Evolutionary conservation across 2,113 vertebrate species (phyloP).

Genomic region (Leiothrix lutea): DNA sequence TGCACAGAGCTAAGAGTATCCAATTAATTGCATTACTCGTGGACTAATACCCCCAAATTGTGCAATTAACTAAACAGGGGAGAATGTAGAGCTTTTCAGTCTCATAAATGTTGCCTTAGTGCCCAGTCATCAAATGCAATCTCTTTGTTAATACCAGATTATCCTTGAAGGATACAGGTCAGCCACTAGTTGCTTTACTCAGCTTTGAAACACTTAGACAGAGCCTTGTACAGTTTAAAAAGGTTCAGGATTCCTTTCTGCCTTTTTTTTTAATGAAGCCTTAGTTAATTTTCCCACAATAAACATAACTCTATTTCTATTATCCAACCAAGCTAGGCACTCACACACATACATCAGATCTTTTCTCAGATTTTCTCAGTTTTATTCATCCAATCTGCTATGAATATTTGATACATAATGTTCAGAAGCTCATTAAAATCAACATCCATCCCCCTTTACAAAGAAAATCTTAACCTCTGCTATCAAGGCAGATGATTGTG

Average conservation of each 20-base stretch:
- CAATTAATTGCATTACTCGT: neutral
- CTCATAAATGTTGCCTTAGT: neutral
- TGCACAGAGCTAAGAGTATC: neutral
- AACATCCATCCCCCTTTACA: neutral
- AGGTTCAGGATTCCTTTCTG: neutral
- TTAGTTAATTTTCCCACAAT: neutral
- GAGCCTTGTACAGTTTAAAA: neutral
- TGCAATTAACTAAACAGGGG: neutral
- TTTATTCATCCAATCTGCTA: neutral
- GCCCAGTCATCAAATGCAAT: neutral
- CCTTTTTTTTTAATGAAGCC: neutral
- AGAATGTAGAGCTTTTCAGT: neutral
- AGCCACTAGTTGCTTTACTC: neutral
- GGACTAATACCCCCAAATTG: neutral
- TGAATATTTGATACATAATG: neutral
- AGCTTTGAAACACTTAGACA: neutral
- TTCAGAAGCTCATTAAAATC: neutral
- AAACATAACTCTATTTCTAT: neutral
- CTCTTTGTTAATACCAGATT: neutral
- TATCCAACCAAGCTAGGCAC: neutral
- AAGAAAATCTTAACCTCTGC: neutral
- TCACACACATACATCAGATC: neutral
- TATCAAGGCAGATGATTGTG: neutral
- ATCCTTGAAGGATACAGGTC: neutral
- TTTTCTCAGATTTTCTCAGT: neutral